A percentile compares a stretch with the other conserved stretches of the same genome.
phyloP scores from a whole-genome alignment of 2,888 invertebrate genomes.

The Drosophila dives region DNA sequence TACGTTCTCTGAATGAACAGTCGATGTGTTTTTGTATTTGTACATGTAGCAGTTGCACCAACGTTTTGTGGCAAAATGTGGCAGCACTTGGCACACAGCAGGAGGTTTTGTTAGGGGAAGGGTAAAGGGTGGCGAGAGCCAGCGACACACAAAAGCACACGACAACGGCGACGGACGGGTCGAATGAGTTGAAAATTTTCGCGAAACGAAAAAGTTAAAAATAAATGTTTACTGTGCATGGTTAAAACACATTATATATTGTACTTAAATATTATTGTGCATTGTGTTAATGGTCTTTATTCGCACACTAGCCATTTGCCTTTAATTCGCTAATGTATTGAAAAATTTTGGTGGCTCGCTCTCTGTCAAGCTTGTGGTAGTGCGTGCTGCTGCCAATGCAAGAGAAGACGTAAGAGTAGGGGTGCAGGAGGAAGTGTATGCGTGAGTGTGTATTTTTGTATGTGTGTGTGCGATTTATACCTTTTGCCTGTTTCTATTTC shows the following conservation, averaged over 20 bases:
- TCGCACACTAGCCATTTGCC: conserved; percentile 16
- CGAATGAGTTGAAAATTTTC: conserved; percentile 78
- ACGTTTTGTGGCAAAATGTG: conserved; percentile 36
- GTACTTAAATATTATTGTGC: conserved; percentile 41
- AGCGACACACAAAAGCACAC: conserved; percentile 73
- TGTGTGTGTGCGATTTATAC: conserved; percentile 50
- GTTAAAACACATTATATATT: conserved; percentile 53
- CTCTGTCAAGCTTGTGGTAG: conserved; percentile 45
- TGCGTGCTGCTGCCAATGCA: conserved; percentile 47
- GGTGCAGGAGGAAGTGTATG: conserved; percentile 10
- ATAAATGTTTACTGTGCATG: conserved; percentile 79
- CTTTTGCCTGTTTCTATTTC: conserved; percentile 58
- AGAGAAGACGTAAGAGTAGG: conserved; percentile 34
- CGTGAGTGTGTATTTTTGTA: not conserved
- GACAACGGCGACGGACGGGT: conserved; percentile 65
- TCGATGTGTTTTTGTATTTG: conserved; percentile 3
- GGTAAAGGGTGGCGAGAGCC: conserved; percentile 30
- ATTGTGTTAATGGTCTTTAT: conserved; percentile 39
- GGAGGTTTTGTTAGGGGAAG: conserved; percentile 8
- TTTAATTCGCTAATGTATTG: conserved; percentile 52
- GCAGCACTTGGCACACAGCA: conserved; percentile 52
- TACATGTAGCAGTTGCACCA: conserved; percentile 9
- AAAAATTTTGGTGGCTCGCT: conserved; percentile 60
- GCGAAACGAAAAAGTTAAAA: conserved; percentile 77
- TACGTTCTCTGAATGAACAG: not conserved